phyloP scores from a whole-genome alignment of 2,888 invertebrate species.

The Drosophila macrothrix region DNA sequence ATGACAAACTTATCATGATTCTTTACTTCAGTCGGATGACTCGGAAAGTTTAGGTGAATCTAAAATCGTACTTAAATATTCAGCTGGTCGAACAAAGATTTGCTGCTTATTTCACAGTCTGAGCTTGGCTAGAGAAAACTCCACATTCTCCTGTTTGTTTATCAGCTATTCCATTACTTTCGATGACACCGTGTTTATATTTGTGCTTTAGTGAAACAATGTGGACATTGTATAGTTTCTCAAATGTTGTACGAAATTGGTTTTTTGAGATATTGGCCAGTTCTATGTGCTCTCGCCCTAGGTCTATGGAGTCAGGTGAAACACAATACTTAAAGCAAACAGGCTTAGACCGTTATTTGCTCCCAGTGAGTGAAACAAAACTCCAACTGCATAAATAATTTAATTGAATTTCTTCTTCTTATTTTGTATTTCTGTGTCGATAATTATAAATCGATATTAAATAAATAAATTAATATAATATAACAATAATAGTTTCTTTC shows the following conservation, averaged over 20 bases:
- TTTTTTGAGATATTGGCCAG: neutral
- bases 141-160: neutral
- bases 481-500: neutral
- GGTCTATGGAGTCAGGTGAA: neutral
- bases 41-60: neutral
- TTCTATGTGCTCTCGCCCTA: neutral
- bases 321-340: neutral
- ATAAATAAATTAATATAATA: neutral
- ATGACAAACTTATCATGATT: neutral
- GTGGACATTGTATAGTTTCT: neutral
- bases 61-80: neutral
- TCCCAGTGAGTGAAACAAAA: neutral
- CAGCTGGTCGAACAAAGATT: neutral
- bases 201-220: neutral
- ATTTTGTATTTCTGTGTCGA: neutral
- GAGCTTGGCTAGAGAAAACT: neutral
- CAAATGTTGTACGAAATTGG: neutral
- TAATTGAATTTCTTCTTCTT: neutral
- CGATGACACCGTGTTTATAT: neutral
- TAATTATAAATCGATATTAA: neutral
- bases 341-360: neutral
- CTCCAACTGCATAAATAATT: neutral
- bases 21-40: neutral
- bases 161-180: neutral
- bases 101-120: neutral